Evolutionary conservation across 2,113 vertebrate species (phyloP).

Genomic region (Progne subis): DNA sequence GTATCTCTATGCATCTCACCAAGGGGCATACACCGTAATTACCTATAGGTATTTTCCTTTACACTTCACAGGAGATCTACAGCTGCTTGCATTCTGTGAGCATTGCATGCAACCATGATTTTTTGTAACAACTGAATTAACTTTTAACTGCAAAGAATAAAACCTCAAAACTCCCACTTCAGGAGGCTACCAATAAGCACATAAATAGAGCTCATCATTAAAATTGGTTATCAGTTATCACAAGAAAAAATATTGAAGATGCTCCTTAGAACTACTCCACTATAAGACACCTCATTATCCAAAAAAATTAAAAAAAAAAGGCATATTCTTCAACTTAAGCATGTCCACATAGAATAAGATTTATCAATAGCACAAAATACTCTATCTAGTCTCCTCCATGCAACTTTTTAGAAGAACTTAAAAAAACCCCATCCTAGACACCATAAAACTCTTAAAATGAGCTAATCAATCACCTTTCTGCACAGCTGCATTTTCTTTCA

Average conservation of each 20-base stretch:
- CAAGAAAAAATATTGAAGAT: not conserved
- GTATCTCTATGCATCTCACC: not conserved
- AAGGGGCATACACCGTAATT: not conserved
- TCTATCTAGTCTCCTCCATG: not conserved
- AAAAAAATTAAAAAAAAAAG: not conserved
- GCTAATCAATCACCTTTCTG: not conserved
- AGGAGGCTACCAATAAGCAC: not conserved
- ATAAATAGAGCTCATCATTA: not conserved
- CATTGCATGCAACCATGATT: not conserved
- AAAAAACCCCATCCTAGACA: not conserved
- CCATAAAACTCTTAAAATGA: not conserved
- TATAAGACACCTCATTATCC: not conserved
- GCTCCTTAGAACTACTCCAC: not conserved
- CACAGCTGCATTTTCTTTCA: not conserved
- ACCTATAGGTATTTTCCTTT: not conserved
- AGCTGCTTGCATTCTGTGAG: not conserved
- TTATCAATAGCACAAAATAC: not conserved
- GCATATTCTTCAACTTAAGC: not conserved
- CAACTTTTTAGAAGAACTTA: not conserved
- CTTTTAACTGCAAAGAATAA: not conserved
- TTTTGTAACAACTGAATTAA: not conserved
- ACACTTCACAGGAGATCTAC: not conserved
- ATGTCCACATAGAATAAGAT: not conserved
- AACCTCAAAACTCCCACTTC: not conserved
- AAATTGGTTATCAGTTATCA: not conserved